Conservation (phyloP, 2,113 vertebrate genomes). For the Proterorhinus semilunaris region DNA sequence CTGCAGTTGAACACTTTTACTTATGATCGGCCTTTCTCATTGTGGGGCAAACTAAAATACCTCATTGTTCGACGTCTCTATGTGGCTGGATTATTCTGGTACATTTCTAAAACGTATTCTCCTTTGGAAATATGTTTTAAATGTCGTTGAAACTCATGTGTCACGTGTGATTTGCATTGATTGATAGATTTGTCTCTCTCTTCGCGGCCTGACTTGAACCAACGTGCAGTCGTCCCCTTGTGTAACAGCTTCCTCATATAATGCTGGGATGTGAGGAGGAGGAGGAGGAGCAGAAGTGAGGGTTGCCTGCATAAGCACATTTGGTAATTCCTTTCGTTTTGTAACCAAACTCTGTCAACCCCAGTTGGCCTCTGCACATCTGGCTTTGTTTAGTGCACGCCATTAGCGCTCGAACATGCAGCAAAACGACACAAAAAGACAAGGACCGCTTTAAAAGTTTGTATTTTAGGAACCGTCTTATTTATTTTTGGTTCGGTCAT, state of each 20-base stretch:
- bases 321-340: slow-evolving; percentile 36
- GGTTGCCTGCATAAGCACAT: neutral
- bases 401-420: neutral
- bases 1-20: too few relatives aligned
- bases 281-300: neutral
- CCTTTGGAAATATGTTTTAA: neutral
- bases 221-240: slow-evolving; percentile 38
- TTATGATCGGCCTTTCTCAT: too few relatives aligned
- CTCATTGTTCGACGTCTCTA: too few relatives aligned
- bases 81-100: neutral
- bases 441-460: neutral
- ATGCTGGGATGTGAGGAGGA: neutral
- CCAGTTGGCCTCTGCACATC: slow-evolving; percentile 34
- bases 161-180: slow-evolving; percentile 6
- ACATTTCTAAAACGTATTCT: neutral
- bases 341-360: slow-evolving; percentile 44
- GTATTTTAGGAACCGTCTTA: neutral
- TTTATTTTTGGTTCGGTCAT: neutral
- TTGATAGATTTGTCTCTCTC: slow-evolving; percentile 19
- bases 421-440: neutral
- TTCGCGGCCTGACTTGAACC: slow-evolving; percentile 21
- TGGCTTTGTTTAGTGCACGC: slow-evolving; percentile 31
- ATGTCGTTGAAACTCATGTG: neutral
- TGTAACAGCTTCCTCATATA: slow-evolving; percentile 21
- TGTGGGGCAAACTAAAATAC: too few relatives aligned